Evolutionary conservation across 2,113 vertebrate genomes (phyloP).

Genomic region (Mesoclemmys tuberculata): DNA sequence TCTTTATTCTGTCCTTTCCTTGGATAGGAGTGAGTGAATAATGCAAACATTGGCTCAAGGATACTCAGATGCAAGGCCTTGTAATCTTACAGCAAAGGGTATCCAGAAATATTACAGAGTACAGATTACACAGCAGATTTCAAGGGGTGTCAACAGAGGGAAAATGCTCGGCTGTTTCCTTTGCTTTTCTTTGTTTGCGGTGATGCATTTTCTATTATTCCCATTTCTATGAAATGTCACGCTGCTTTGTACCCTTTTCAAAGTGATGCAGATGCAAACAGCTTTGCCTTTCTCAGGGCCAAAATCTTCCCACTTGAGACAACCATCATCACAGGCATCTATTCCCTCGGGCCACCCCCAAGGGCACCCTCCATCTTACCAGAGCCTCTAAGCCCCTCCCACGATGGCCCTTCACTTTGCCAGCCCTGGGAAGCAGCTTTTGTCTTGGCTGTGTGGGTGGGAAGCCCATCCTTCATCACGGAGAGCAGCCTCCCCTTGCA

Average conservation of each 20-base stretch:
- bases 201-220: background rate
- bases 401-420: background rate
- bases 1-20: background rate
- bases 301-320: background rate
- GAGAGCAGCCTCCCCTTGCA: background rate
- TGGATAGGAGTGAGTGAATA: accelerated
- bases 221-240: background rate
- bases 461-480: background rate
- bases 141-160: background rate
- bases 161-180: background rate
- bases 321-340: background rate
- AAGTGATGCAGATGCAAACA: background rate
- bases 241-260: background rate
- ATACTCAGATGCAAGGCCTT: background rate
- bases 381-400: background rate
- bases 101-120: background rate
- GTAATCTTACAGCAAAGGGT: background rate
- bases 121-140: background rate
- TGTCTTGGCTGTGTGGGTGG: background rate
- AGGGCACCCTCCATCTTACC: too few species aligned
- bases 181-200: background rate
- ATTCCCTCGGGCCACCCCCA: background rate
- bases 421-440: background rate
- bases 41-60: background rate
- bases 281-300: background rate